A percentile compares a stretch with the other conserved stretches of the same genome.
phyloP scores from a whole-genome alignment of 1,140 invertebrate genomes.

The Scaptodrosophila lebanonensis region DNA sequence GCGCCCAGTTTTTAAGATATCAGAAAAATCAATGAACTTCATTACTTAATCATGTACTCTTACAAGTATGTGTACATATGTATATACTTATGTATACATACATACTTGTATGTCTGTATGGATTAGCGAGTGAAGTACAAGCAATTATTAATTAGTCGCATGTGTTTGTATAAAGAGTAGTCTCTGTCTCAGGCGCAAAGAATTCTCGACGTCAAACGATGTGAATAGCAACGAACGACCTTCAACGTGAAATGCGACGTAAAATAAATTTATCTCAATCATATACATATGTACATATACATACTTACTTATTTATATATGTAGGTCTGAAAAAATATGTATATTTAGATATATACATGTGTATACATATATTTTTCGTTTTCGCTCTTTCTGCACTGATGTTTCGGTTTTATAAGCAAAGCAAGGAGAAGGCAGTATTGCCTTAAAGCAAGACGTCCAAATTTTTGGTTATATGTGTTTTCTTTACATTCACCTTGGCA shows the following conservation, averaged over 20 bases:
- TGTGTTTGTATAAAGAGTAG: too few species aligned
- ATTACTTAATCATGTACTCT: too few species aligned
- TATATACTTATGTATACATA: too few species aligned
- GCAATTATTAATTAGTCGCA: too few species aligned
- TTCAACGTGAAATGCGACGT: constrained; percentile 74
- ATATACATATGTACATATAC: constrained; percentile 45
- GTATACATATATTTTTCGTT: constrained; percentile 21
- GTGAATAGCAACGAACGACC: constrained; percentile 73
- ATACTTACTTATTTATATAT: constrained; percentile 9
- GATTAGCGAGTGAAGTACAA: too few species aligned
- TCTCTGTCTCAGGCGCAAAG: constrained; percentile 43
- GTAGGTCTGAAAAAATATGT: too few species aligned
- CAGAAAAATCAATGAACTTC: too few species aligned
- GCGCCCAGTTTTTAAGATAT: too few species aligned
- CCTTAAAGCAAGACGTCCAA: constrained; percentile 50
- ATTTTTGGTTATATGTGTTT: constrained; percentile 34
- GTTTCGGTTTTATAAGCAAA: neutral
- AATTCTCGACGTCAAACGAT: constrained; percentile 66
- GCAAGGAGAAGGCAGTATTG: constrained; percentile 10
- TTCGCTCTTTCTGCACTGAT: constrained; percentile 19
- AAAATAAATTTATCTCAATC: constrained; percentile 75
- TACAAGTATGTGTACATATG: too few species aligned
- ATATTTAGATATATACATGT: constrained; percentile 19
- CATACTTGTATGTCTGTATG: too few species aligned
- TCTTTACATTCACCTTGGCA: constrained; percentile 71